Conservation (phyloP, 2,797 vertebrate species). For the Thripadectes ignobilis region DNA sequence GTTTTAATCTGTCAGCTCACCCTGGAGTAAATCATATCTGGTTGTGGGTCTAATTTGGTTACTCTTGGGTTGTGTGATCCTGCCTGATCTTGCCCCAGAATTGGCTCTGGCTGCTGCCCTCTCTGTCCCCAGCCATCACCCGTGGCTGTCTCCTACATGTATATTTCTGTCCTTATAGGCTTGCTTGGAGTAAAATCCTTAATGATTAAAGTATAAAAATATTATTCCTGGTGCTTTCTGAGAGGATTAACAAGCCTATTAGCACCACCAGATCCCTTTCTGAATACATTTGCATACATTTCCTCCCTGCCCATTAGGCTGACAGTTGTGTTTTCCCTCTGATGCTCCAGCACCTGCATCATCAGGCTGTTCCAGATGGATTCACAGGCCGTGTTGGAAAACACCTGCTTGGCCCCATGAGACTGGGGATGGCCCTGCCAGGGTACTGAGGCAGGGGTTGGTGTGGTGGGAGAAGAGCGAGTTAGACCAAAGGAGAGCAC, state of each 20-base stretch:
- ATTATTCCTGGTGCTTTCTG: conserved; percentile 3
- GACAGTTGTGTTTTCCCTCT: conserved; percentile 32
- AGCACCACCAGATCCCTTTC: not conserved
- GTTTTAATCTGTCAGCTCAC: not conserved
- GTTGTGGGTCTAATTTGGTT: not conserved
- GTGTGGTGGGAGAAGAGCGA: accelerated
- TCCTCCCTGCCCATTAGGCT: conserved; percentile 59
- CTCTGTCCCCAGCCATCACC: not conserved
- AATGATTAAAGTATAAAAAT: conserved; percentile 14
- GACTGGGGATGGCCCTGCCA: not conserved
- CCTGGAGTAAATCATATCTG: not conserved
- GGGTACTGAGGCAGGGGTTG: accelerated
- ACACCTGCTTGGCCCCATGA: accelerated
- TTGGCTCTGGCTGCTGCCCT: not conserved
- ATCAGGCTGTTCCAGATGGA: conserved; percentile 1
- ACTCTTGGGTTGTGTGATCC: not conserved
- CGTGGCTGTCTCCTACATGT: accelerated
- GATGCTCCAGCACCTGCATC: conserved; percentile 25
- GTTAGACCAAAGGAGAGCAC: accelerated
- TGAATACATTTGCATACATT: conserved; percentile 66
- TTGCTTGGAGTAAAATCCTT: not conserved
- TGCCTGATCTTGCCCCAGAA: not conserved
- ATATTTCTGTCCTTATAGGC: not conserved
- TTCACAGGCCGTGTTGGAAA: not conserved
- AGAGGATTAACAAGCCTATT: conserved; percentile 48